phyloP scores from a whole-genome alignment of 2,113 vertebrate genomes.

The Empidonax alnorum region DNA sequence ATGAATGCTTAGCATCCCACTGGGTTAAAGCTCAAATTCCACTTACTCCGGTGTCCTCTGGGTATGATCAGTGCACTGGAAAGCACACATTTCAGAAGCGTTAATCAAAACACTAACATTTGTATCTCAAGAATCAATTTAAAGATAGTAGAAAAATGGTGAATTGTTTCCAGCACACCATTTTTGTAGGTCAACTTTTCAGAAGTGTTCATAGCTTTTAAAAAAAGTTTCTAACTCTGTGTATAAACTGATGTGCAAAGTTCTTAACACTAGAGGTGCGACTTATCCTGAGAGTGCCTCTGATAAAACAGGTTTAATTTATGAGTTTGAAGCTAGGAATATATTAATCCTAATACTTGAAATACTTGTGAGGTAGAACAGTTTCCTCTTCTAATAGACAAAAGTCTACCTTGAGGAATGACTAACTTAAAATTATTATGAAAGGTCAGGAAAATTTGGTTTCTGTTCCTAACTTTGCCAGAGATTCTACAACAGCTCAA shows the following conservation, averaged over 20 bases:
- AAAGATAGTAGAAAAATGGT: neutral
- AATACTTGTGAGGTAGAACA: neutral
- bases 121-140: neutral
- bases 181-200: neutral
- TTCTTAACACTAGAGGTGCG: neutral
- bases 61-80: neutral
- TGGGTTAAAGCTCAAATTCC: neutral
- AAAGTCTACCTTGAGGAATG: neutral
- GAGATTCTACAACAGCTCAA: neutral
- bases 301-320: neutral
- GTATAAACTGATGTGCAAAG: neutral
- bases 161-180: neutral
- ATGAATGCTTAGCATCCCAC: neutral
- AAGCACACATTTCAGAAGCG: neutral
- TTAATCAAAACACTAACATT: neutral
- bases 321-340: neutral
- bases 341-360: neutral
- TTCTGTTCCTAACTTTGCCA: neutral
- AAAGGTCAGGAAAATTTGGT: neutral
- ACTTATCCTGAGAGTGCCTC: neutral
- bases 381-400: neutral
- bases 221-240: neutral
- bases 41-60: neutral
- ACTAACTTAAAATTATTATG: neutral
- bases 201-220: neutral